phyloP scores from a whole-genome alignment of 2,113 vertebrate genomes.

The Vulpes ferrilata region DNA sequence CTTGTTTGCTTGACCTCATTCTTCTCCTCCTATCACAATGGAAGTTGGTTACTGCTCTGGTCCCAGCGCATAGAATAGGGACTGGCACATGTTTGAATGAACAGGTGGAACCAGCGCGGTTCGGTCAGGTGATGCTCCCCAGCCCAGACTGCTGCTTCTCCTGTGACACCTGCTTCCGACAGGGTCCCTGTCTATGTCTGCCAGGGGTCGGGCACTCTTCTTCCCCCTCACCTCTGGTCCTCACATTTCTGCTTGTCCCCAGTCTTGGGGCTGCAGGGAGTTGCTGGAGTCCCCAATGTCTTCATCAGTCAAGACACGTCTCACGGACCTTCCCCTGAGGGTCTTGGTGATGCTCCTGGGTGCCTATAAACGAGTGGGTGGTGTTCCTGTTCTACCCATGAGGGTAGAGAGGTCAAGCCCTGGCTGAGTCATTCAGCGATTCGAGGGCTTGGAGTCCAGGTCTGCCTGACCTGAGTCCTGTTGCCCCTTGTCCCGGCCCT shows the following conservation, averaged over 20 bases:
- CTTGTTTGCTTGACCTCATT: neutral
- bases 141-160: neutral
- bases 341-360: neutral
- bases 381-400: neutral
- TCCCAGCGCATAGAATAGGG: neutral
- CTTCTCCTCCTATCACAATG: neutral
- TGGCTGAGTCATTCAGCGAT: neutral
- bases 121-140: neutral
- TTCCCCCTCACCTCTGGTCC: neutral
- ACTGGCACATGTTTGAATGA: neutral
- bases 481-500: neutral
- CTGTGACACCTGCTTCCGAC: neutral
- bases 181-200: neutral
- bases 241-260: neutral
- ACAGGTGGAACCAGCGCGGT: neutral
- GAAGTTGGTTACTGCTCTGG: neutral
- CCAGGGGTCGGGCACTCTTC: neutral
- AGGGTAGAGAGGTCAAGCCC: neutral
- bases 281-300: neutral
- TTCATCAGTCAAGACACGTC: neutral
- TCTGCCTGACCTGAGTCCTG: neutral
- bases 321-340: neutral
- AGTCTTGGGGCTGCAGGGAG: neutral
- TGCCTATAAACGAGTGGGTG: accelerated
- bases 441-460: neutral